phyloP scores from a whole-genome alignment of 2,888 invertebrate genomes.

The Agonopterix subpropinquella region DNA sequence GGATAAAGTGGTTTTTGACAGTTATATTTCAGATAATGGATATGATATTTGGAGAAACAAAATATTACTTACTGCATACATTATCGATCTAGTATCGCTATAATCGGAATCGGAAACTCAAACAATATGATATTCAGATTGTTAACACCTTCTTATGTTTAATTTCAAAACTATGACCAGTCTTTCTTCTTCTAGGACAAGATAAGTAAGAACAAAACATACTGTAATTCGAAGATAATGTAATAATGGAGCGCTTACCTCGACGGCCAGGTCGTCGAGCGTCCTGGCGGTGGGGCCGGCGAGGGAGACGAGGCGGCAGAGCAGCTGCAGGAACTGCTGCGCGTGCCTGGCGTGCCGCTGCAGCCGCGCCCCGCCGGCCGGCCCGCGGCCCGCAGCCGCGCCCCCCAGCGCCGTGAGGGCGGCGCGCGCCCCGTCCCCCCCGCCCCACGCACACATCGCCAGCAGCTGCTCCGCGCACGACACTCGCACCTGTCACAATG shows the following conservation, averaged over 20 bases:
- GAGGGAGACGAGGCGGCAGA: slow-evolving; percentile 81
- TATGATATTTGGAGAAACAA: too few relatives aligned
- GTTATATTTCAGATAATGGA: too few relatives aligned
- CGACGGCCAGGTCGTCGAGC: slow-evolving; percentile 66
- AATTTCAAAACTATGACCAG: too few relatives aligned
- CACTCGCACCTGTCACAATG: slow-evolving; percentile 75
- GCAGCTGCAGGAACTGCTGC: slow-evolving; percentile 84
- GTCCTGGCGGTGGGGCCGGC: slow-evolving; percentile 83
- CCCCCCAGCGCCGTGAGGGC: slow-evolving; percentile 58
- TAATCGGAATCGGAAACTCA: too few relatives aligned
- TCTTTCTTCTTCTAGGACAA: too few relatives aligned
- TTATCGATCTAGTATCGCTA: too few relatives aligned
- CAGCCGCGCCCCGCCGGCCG: slow-evolving; percentile 61
- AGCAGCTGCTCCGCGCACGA: slow-evolving; percentile 90
- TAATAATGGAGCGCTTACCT: slow-evolving; percentile 28
- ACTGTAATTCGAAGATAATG: too few relatives aligned
- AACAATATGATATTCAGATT: too few relatives aligned
- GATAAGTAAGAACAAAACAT: too few relatives aligned
- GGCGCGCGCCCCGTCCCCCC: slow-evolving; percentile 63
- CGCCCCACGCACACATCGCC: slow-evolving; percentile 88
- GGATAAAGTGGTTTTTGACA: too few relatives aligned
- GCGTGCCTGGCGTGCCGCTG: slow-evolving; percentile 81
- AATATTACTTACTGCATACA: too few relatives aligned
- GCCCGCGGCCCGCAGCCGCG: slow-evolving; percentile 78
- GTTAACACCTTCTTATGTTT: too few relatives aligned